phyloP scores from a whole-genome alignment of 2,113 vertebrate genomes.

The Thalassoma bifasciatum region DNA sequence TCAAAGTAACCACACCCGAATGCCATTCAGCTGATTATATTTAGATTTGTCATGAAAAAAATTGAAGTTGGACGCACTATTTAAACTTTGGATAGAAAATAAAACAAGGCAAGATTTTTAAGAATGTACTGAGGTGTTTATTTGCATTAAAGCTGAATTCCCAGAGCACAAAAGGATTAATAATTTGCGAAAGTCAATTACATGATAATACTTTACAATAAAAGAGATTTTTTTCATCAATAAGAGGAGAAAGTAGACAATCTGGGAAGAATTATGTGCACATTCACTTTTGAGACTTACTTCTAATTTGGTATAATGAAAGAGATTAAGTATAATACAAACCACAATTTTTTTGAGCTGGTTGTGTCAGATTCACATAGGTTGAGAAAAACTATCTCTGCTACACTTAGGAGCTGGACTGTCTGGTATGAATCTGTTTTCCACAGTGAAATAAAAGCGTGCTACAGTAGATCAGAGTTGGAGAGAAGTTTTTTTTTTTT shows the following conservation, averaged over 20 bases:
- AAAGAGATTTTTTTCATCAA: background rate
- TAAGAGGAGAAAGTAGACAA: conserved; percentile 8
- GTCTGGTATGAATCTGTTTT: conserved; percentile 62
- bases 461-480: conserved; percentile 53
- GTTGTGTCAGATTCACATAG: conserved; percentile 64
- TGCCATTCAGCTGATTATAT: background rate
- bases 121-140: conserved; percentile 55
- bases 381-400: conserved; percentile 45
- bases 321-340: conserved; percentile 53
- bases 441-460: conserved; percentile 59
- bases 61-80: background rate
- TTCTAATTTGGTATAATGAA: conserved; percentile 33
- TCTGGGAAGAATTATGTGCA: conserved; percentile 25
- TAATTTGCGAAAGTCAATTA: conserved; percentile 50
- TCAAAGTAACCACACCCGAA: conserved; percentile 53
- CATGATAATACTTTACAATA: conserved; percentile 73
- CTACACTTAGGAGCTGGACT: conserved; percentile 32
- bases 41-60: conserved; percentile 8
- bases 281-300: conserved; percentile 18
- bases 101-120: conserved; percentile 27
- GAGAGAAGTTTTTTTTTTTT: conserved; percentile 28
- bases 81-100: background rate
- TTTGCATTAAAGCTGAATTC: conserved; percentile 47
- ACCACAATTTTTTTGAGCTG: conserved; percentile 26
- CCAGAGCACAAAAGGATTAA: conserved; percentile 10